phyloP scores from a whole-genome alignment of 37 sponge, comb jelly and placozoan genomes.

The Aplysina aerophoba region DNA sequence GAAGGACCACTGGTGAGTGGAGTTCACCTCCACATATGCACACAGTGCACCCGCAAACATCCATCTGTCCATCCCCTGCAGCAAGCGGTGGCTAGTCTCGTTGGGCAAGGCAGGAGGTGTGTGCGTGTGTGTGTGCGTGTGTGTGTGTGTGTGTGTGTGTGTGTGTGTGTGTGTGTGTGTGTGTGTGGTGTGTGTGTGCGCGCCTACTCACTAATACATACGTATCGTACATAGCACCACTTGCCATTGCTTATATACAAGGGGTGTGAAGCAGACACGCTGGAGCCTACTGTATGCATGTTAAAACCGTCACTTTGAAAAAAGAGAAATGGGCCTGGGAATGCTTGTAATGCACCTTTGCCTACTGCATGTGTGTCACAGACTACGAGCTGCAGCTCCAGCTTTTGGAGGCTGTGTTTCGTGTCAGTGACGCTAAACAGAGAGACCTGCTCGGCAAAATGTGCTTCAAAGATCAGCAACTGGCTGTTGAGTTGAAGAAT shows the following conservation, averaged over 20 bases:
- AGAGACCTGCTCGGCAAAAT: neutral
- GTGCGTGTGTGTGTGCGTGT: neutral
- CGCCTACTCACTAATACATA: too few relatives aligned
- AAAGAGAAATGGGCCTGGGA: too few relatives aligned
- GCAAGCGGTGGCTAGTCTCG: slow-evolving; percentile 10
- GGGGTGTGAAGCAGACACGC: too few relatives aligned
- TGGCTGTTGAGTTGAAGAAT: neutral
- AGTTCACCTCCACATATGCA: neutral
- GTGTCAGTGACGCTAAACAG: neutral
- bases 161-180: neutral
- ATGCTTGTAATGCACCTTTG: neutral
- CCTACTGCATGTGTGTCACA: neutral
- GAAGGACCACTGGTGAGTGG: neutral
- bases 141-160: too few relatives aligned
- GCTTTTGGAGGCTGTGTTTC: slow-evolving; percentile 16
- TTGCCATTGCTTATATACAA: too few relatives aligned
- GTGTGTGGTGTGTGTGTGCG: neutral
- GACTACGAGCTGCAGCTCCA: slow-evolving; percentile 26
- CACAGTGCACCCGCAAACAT: neutral
- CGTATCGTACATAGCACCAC: too few relatives aligned
- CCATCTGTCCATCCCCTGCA: neutral
- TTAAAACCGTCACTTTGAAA: too few relatives aligned
- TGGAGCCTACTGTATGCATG: neutral
- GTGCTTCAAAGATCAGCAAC: slow-evolving; percentile 6
- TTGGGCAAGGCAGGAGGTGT: slow-evolving; percentile 5